Evolutionary conservation across 2,113 vertebrate species (phyloP).

Genomic region (Ochotona curzoniae): DNA sequence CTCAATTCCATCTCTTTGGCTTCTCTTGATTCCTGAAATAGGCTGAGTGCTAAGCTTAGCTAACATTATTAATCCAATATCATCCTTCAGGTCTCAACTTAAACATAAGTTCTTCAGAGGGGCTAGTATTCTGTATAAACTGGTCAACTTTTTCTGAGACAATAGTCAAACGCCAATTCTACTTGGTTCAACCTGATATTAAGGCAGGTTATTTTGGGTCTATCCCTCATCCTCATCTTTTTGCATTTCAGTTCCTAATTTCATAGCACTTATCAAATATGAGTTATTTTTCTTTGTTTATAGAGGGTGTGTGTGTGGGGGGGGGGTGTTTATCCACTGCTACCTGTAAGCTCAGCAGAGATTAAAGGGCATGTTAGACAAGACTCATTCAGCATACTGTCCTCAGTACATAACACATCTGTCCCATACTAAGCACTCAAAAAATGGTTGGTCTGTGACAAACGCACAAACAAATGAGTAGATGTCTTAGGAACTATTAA

Average conservation of each 20-base stretch:
- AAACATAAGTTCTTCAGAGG: not conserved
- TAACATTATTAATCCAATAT: not conserved
- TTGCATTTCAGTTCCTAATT: not conserved
- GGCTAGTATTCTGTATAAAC: not conserved
- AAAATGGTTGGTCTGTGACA: conserved; percentile 33
- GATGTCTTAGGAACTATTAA: not conserved
- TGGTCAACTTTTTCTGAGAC: not conserved
- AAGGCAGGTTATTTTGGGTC: not conserved
- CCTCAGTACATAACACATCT: not conserved
- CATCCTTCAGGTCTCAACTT: not conserved
- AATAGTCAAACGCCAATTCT: not conserved
- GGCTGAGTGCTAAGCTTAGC: not conserved
- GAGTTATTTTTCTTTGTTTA: not conserved
- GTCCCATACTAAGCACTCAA: not conserved
- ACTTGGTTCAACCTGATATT: not conserved
- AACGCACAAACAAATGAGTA: not conserved
- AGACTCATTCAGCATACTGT: not conserved
- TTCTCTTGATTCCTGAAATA: conserved; percentile 22
- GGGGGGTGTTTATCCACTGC: not conserved
- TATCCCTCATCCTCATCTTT: not conserved
- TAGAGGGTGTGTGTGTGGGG: not conserved
- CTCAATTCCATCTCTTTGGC: not conserved
- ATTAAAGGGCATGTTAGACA: not conserved
- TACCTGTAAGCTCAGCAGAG: not conserved
- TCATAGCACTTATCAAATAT: not conserved